Evolutionary conservation across 2,888 invertebrate genomes (phyloP), one percentile per base, ranked within the genome.

Genomic region (Resseliella maxima): DNA sequence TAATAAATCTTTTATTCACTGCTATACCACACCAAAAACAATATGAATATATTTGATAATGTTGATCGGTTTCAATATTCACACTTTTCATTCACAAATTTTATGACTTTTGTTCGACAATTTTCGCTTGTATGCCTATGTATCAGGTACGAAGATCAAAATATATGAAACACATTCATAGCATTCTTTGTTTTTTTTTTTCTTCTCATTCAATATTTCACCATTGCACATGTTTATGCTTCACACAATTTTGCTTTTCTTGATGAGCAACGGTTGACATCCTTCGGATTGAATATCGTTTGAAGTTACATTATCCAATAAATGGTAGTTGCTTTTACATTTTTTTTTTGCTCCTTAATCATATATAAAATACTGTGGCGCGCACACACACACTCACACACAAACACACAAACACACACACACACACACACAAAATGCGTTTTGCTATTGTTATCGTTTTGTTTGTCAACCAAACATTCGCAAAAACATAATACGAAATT

Each of bases 11-110:
- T 18, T 50, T 18, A 41, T 41, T 8, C 41, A 8, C 41, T 41
- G 45, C 41, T 41, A 41, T 41, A 8, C 12, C 41, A 41, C 12
- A 41, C 12, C 41, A 12, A 41, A 12, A 41, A 12, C 6, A 8
- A 8, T 41, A 8, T 41, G 41, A 8, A 41, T 12, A 50, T 50
- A 41, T 12, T 41, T n/a, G n/a, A n/a, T n/a, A n/a, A n/a, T n/a
- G n/a, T n/a, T n/a, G n/a, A n/a, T n/a, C n/a, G n/a, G n/a, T n/a
- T n/a, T n/a, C n/a, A n/a, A n/a, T n/a, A n/a, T 41, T 41, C 41
- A 12, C 41, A 8, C 41, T 8, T 41, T 72, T 72, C 72, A 72
- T 72, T 72, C 72, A 72, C 31, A 72, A 72, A 72, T 72, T 31
- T n/a, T 72, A 72, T 35, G 72, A 31, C 72, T 59, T 59, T 31